These are phyloP conservation scores for Notodonta dromedarius DNA, from an alignment of 2,888 invertebrate genomes.

Conservation along the genomic window DNA sequence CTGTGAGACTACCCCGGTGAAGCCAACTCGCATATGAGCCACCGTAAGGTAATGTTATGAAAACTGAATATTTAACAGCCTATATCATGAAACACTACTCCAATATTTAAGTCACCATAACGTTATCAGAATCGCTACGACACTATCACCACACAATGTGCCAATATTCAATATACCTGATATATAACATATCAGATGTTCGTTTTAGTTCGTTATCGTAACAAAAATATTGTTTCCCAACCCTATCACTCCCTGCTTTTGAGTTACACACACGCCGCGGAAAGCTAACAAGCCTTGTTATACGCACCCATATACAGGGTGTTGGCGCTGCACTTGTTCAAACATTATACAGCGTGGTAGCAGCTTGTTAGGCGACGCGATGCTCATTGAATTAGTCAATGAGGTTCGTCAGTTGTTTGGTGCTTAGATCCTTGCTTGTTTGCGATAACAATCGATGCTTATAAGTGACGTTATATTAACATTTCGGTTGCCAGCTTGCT, in stretches of 20 bases:
- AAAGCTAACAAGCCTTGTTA: conserved; percentile 53
- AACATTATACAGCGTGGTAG: conserved; percentile 27
- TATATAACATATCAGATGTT: too few species aligned
- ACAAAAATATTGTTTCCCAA: not conserved
- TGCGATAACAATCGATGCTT: not conserved
- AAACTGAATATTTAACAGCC: too few species aligned
- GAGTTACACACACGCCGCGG: conserved; percentile 49
- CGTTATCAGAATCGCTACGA: too few species aligned
- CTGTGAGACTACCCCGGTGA: too few species aligned
- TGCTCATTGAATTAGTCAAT: conserved; percentile 39
- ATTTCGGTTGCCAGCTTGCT: too few species aligned
- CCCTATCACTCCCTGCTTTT: conserved; percentile 27
- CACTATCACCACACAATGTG: too few species aligned
- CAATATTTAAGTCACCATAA: too few species aligned
- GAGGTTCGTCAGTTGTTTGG: conserved; percentile 14
- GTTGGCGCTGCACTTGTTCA: conserved; percentile 35
- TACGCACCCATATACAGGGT: conserved; percentile 43
- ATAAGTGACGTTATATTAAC: too few species aligned
- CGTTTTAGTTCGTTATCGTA: not conserved
- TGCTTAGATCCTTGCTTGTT: not conserved
- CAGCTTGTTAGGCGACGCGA: conserved; percentile 31
- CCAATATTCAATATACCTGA: too few species aligned
- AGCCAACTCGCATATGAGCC: too few species aligned
- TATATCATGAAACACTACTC: too few species aligned
- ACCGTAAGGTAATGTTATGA: too few species aligned